Evolutionary conservation across 2,888 invertebrate genomes (phyloP), one percentile per base, ranked within the genome.

Genomic region (Chloroclystis v-ata): DNA sequence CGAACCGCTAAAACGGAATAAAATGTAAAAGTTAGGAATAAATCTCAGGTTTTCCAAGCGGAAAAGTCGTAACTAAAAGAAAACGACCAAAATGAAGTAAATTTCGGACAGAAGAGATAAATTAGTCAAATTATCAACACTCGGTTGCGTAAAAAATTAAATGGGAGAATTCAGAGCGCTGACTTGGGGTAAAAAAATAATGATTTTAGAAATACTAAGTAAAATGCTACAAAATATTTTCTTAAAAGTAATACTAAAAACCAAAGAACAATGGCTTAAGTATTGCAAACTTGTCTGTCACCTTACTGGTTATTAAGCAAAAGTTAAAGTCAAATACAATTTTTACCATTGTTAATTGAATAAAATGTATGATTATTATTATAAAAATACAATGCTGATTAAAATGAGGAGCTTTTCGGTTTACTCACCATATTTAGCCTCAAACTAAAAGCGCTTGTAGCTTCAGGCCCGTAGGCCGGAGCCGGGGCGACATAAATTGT

Each of bases 401-500:
- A n/a, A n/a, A n/a, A n/a, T n/a, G n/a, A n/a, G n/a, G n/a, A n/a
- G n/a, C n/a, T n/a, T n/a, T n/a, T n/a, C n/a, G n/a, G n/a, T n/a
- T n/a, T n/a, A n/a, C n/a, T n/a, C n/a, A n/a, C n/a, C n/a, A n/a
- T n/a, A 50, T 28, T 39, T 49, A 26, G 11, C 16, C 24, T 4
- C 32, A 33, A 35, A 46, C 43, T 33, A 32, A 20, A 32, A n/a
- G n/a, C n/a, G n/a, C 37, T 37, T 49, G 56, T 56, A 61, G 57
- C 60, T 63, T 67, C 63, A 67, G 65, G 63, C 59, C 63, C 61
- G 60, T 67, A 65, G 70, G 61, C 63, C 60, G 61, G 65, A 70
- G 71, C 70, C 67, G 65, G 68, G 66, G 56, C 58, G 64, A 66
- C 71, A 78, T 81, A 82, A 80, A 82, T 82, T 75, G 75, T 68